These are phyloP conservation scores for Eupeodes corollae DNA, from an alignment of 1,140 invertebrate species.

Conservation along the genomic window DNA sequence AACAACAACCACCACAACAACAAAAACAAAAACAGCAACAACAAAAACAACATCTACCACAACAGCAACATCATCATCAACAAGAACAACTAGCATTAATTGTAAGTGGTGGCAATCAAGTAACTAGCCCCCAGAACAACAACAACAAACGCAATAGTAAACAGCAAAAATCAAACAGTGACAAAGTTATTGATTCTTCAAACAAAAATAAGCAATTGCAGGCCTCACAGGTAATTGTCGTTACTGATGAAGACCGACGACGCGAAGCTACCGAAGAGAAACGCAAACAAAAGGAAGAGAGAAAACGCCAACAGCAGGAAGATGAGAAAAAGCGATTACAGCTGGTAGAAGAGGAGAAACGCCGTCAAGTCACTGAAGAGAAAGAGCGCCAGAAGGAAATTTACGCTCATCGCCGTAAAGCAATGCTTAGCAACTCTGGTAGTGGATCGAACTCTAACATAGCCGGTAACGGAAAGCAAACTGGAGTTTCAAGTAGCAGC, in stretches of 20 bases:
- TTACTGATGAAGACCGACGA: constrained; percentile 36
- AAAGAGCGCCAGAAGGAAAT: constrained; percentile 29
- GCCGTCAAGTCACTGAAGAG: constrained; percentile 26
- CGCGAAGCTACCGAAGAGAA: constrained; percentile 42
- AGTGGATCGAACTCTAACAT: background rate
- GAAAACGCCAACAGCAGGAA: constrained; percentile 21
- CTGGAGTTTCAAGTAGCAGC: background rate
- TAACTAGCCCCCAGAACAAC: constrained; percentile 1
- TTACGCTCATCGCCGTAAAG: constrained; percentile 29
- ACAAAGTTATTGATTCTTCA: constrained; percentile 6
- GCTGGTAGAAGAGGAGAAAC: constrained; percentile 21
- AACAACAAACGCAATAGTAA: constrained; percentile 8
- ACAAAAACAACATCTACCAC: constrained; percentile 9
- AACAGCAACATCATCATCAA: constrained; percentile 11
- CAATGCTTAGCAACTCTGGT: constrained; percentile 16
- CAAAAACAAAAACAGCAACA: constrained; percentile 6
- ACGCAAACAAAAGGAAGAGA: constrained; percentile 35
- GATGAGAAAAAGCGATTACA: constrained; percentile 34
- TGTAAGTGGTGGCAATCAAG: background rate
- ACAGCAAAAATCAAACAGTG: constrained; percentile 22
- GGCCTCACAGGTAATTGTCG: constrained; percentile 18
- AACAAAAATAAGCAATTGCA: constrained; percentile 14
- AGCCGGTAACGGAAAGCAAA: background rate
- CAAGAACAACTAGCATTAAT: constrained; percentile 10
- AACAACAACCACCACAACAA: no score